These are phyloP conservation scores for Podarcis raffonei DNA, from an alignment of 2,113 vertebrate genomes.

Conservation along the genomic window DNA sequence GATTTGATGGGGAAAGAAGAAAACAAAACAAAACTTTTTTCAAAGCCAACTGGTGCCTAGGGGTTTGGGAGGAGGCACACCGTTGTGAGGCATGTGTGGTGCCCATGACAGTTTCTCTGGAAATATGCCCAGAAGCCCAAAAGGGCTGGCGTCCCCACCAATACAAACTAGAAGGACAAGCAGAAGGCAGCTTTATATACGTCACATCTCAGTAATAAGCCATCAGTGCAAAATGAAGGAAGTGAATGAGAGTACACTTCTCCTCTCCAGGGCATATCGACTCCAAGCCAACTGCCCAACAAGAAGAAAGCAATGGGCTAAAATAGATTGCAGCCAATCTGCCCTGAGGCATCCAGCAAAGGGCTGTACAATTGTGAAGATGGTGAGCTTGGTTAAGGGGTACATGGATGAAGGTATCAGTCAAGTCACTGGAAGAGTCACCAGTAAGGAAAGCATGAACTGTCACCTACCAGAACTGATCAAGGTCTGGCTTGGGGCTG, in stretches of 20 bases:
- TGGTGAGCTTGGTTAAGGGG: background rate
- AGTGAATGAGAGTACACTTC: background rate
- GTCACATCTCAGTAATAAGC: background rate
- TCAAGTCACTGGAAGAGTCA: background rate
- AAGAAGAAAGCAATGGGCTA: background rate
- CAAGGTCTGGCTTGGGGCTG: constrained; percentile 82
- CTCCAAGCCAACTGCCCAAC: background rate
- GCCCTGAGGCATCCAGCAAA: background rate
- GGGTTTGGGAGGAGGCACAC: too few species aligned
- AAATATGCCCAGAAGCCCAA: too few species aligned
- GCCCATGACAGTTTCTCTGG: too few species aligned
- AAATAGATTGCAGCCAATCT: background rate
- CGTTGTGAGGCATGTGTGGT: too few species aligned
- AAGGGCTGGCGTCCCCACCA: too few species aligned
- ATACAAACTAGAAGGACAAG: background rate
- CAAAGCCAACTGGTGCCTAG: too few species aligned
- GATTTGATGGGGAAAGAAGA: too few species aligned
- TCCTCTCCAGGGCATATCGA: background rate
- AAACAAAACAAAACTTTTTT: too few species aligned
- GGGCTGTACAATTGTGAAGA: background rate
- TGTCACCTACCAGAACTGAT: constrained; percentile 78
- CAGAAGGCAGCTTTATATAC: background rate
- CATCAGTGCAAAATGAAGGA: background rate
- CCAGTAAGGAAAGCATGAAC: background rate
- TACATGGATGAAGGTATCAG: fast-evolving